A percentile compares a stretch with the other conserved stretches of the same genome.
Conservation (phyloP, 2,888 invertebrate genomes). For the Dynastes hyllus region DNA sequence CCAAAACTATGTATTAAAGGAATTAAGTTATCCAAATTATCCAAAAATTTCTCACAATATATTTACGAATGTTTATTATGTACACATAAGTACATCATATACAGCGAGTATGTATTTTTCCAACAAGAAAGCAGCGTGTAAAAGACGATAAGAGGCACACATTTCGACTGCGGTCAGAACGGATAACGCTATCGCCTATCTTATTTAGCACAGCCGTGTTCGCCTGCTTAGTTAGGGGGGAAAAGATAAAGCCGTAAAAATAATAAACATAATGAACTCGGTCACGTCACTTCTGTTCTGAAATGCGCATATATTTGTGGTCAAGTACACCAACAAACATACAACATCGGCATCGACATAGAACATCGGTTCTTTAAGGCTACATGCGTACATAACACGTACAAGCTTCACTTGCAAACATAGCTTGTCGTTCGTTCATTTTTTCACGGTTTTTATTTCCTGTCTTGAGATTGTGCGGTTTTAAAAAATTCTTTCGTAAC, state of each 20-base stretch:
- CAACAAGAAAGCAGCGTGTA: conserved; percentile 33
- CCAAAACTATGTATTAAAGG: too few species aligned
- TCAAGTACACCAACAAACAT: neutral
- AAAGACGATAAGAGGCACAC: conserved; percentile 42
- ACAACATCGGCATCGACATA: neutral
- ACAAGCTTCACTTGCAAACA: neutral
- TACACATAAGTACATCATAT: neutral
- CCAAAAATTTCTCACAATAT: too few species aligned
- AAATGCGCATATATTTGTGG: conserved; percentile 43
- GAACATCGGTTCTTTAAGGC: neutral
- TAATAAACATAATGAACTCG: conserved; percentile 43
- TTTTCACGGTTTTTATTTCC: conserved; percentile 16
- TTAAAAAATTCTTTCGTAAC: neutral
- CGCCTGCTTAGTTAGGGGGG: conserved; percentile 29
- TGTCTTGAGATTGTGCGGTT: conserved; percentile 8
- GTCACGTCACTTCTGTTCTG: conserved; percentile 36
- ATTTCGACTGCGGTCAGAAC: conserved; percentile 45
- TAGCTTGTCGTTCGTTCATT: too few species aligned
- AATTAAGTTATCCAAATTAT: too few species aligned
- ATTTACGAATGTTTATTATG: too few species aligned
- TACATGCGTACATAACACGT: neutral
- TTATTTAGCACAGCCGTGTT: conserved; percentile 46
- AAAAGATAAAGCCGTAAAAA: conserved; percentile 46
- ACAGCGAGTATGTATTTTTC: conserved; percentile 13
- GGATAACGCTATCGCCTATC: conserved; percentile 48